Base-by-base conservation (phyloP, 1,140 invertebrate genomes). In the Temnothorax longispinosus region DNA sequence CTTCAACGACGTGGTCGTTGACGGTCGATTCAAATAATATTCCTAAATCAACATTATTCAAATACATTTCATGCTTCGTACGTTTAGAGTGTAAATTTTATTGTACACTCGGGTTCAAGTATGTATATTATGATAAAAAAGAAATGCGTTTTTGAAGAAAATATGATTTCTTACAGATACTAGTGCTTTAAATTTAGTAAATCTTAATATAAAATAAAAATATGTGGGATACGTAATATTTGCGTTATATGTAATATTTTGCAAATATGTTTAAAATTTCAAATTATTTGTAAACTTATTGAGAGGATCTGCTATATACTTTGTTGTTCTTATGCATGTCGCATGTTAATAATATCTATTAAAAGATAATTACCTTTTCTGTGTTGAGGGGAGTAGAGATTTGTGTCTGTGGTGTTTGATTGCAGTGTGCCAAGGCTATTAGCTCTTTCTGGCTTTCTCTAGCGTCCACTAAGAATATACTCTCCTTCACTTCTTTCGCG, bases 401-500 rank as follows among this genome's bases (percentile, higher is more conserved):
- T 69, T 86, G 77, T 69, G 89, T 58, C 72, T 93, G 93, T 75
- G 86, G 75, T 71, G 85, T 89, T 88, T 94, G 92, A 81, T 91
- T 95, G 60, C 93, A 94, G 0, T 96, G 96, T 15, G 95, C 96
- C 5, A 96, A 91, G 52, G 95, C 95, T 54, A 96, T 95, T n/a
- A 96, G 85, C 3, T 96, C 96, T 82, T 97, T 97, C 93, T 97
- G 97, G 52, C 96, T 97, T 93, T 97, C 97, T 80, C 97, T 96
- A 60, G 97, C 97, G 94, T 98, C 97, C 80, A 97, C 95, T 87
- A 98, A 93, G 93, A 98, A 98, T 93, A 98, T 97, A 89, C 97
- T 98, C 94, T 98, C 98, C 95, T 98, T 98, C 0, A 98, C 96
- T 95, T 98, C 97, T 92, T 98, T 98, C 64, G 96, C 96, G 67